These are phyloP conservation scores for Dicyrtoma fusca DNA, from an alignment of 2,888 invertebrate species.

Conservation along the genomic window DNA sequence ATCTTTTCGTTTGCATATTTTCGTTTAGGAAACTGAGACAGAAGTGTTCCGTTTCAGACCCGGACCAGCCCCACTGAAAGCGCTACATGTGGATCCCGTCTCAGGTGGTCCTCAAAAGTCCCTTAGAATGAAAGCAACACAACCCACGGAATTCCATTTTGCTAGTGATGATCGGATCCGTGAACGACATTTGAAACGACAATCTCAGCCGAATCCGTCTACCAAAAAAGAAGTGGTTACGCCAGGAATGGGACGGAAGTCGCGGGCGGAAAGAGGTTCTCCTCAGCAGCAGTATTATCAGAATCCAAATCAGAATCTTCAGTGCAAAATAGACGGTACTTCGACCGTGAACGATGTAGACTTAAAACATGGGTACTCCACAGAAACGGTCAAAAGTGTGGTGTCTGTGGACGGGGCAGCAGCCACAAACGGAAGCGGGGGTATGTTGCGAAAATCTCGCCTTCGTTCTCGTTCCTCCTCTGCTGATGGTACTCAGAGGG, in stretches of 20 bases:
- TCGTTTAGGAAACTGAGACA: constrained; percentile 39
- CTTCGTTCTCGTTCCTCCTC: constrained; percentile 14
- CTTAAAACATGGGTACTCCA: too few species aligned
- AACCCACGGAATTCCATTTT: constrained; percentile 50
- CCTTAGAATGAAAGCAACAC: constrained; percentile 44
- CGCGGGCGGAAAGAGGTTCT: too few species aligned
- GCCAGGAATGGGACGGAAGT: too few species aligned
- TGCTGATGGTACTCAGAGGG: constrained; percentile 6
- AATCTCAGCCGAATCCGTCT: too few species aligned
- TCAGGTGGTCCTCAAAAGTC: constrained; percentile 4
- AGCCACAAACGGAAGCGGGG: not conserved
- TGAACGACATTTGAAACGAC: constrained; percentile 41
- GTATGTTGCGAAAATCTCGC: not conserved
- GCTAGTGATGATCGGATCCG: constrained; percentile 50
- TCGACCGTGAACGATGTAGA: too few species aligned
- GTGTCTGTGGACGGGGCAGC: too few species aligned
- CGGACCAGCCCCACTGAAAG: constrained; percentile 48
- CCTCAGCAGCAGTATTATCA: too few species aligned
- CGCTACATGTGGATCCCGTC: constrained; percentile 30
- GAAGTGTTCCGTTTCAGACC: constrained; percentile 52
- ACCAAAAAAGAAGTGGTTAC: too few species aligned
- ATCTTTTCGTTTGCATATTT: too few species aligned
- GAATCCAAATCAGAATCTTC: too few species aligned
- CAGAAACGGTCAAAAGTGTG: too few species aligned
- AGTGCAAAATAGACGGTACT: too few species aligned